These are phyloP conservation scores for Oreochromis spilurus DNA, from an alignment of 2,113 vertebrate genomes.

Conservation along the genomic window DNA sequence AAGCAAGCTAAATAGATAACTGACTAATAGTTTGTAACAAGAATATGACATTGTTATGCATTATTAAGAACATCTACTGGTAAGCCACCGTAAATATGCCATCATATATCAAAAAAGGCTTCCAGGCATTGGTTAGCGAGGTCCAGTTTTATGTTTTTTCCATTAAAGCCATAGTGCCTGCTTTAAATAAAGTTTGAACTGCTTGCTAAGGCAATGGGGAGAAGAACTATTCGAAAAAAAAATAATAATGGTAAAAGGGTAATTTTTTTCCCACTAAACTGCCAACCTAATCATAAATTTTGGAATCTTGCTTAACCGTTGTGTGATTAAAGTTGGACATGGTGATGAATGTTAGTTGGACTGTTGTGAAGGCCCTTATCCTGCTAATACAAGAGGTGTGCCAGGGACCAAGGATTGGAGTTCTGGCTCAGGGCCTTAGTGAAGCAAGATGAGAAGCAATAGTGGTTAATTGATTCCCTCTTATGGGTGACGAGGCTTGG, in stretches of 20 bases:
- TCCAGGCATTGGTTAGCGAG: background rate
- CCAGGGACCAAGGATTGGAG: background rate
- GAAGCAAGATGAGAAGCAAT: slow-evolving; percentile 33
- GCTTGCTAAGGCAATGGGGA: background rate
- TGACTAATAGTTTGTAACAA: background rate
- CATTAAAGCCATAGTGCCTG: background rate
- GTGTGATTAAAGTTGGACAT: slow-evolving; percentile 11
- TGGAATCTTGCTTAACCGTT: background rate
- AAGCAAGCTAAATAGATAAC: background rate
- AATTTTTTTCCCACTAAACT: background rate
- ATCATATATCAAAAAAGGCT: background rate
- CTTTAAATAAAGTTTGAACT: slow-evolving; percentile 1
- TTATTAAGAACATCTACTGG: background rate
- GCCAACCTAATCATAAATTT: background rate
- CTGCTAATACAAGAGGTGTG: background rate
- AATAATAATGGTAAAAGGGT: background rate
- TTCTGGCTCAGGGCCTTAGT: slow-evolving; percentile 6
- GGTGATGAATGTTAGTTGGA: background rate
- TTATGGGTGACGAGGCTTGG: slow-evolving; percentile 19
- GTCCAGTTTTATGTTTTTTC: slow-evolving; percentile 9
- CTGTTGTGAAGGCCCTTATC: background rate
- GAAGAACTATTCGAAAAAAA: background rate
- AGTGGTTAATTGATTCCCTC: slow-evolving; percentile 53
- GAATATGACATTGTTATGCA: background rate
- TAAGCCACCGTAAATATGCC: background rate